These are phyloP conservation scores for Cephalopterus ornatus DNA, from an alignment of 2,113 vertebrate species.

Conservation along the genomic window DNA sequence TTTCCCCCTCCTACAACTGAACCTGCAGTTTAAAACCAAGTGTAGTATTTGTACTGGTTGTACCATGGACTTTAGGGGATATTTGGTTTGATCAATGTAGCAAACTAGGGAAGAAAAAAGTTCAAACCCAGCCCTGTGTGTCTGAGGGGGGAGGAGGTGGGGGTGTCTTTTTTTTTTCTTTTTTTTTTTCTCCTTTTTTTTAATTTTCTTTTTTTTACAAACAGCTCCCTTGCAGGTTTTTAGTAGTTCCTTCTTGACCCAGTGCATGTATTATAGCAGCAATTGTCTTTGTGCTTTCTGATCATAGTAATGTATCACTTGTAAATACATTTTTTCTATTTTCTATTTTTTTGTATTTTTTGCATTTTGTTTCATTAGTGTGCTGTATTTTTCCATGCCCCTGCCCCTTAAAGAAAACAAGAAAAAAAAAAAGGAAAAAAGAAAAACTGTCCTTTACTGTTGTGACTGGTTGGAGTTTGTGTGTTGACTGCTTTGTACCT, in stretches of 20 bases:
- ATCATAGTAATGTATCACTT: constrained; percentile 83
- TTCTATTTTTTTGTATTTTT: constrained; percentile 81
- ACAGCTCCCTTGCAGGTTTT: constrained; percentile 63
- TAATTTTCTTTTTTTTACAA: background rate
- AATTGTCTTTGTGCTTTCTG: constrained; percentile 75
- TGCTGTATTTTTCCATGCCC: constrained; percentile 78
- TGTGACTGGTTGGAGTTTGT: constrained; percentile 71
- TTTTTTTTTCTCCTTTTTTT: background rate
- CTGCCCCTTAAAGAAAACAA: constrained; percentile 58
- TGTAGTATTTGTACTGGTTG: constrained; percentile 72
- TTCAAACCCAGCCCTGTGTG: constrained; percentile 14
- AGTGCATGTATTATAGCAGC: constrained; percentile 81
- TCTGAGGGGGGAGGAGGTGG: background rate
- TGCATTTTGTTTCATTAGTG: constrained; percentile 80
- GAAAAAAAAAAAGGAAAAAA: constrained; percentile 18
- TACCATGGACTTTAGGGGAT: constrained; percentile 62
- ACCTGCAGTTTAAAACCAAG: constrained; percentile 61
- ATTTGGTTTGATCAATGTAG: constrained; percentile 75
- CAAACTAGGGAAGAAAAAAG: constrained; percentile 71
- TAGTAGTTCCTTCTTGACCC: constrained; percentile 68
- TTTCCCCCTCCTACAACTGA: background rate
- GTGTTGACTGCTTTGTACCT: constrained; percentile 56
- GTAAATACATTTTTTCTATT: constrained; percentile 89
- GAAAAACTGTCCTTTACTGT: constrained; percentile 67
- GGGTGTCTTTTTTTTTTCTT: background rate